Percentiles rank a stretch among this genome's conserved stretches.
Evolutionary conservation across 2,113 vertebrate species (phyloP).

Genomic region (Ctenomys sociabilis): DNA sequence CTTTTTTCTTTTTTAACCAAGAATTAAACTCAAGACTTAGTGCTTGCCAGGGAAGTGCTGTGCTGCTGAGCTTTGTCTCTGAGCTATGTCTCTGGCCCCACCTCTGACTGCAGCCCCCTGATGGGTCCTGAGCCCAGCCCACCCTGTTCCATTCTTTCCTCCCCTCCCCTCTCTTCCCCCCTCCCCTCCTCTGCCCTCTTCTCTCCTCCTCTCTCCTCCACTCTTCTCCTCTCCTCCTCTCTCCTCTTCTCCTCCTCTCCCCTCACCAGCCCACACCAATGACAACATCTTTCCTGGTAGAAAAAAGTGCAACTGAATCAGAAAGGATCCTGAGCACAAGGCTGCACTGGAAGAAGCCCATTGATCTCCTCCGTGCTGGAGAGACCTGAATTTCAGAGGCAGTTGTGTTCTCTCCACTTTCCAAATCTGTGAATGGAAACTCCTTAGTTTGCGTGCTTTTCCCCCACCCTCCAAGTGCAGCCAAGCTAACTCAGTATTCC

Average conservation of each 20-base stretch:
- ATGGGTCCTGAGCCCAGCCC: background rate
- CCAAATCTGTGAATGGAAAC: background rate
- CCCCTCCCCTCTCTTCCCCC: background rate
- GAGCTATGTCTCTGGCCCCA: background rate
- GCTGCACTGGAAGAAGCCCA: accelerated
- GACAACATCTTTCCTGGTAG: background rate
- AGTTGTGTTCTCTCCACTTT: background rate
- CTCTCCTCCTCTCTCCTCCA: too few species aligned
- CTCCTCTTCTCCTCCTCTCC: too few species aligned
- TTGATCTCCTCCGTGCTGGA: accelerated
- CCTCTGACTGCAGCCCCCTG: background rate
- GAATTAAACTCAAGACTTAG: too few species aligned
- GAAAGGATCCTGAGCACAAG: background rate
- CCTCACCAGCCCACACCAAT: too few species aligned
- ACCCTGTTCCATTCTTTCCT: background rate
- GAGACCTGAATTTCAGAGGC: background rate
- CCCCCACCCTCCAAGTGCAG: background rate
- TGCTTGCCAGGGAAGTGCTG: too few species aligned
- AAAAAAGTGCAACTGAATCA: too few species aligned
- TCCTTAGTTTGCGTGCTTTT: background rate
- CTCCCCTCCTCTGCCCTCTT: too few species aligned
- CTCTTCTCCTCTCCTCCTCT: too few species aligned
- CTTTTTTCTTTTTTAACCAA: too few species aligned
- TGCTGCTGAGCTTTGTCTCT: too few species aligned
- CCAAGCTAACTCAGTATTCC: background rate